Evolutionary conservation across 2,113 vertebrate genomes (phyloP).

Genomic region (Oncorhynchus kisutch): DNA sequence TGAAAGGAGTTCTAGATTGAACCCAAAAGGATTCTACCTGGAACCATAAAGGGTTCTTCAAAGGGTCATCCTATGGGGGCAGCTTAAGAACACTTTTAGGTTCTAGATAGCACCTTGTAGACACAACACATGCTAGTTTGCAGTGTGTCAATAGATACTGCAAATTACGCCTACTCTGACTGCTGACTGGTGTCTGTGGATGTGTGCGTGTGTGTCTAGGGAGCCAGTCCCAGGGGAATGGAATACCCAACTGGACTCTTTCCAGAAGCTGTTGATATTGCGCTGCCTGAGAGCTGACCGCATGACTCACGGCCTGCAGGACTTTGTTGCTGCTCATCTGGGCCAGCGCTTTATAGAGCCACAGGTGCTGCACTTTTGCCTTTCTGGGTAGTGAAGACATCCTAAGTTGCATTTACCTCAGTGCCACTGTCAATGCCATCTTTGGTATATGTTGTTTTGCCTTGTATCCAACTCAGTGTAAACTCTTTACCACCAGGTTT

Average conservation of each 20-base stretch:
- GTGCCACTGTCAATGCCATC: too few relatives aligned
- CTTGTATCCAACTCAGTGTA: not conserved
- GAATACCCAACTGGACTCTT: conserved; percentile 76
- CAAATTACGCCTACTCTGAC: not conserved
- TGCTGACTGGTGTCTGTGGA: conserved; percentile 9
- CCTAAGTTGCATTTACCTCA: too few relatives aligned
- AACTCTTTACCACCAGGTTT: not conserved
- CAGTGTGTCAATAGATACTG: not conserved
- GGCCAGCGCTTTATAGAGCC: conserved; percentile 86
- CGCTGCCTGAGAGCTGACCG: conserved; percentile 85
- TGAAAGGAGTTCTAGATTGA: too few relatives aligned
- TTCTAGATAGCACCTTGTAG: not conserved
- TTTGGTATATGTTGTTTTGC: too few relatives aligned
- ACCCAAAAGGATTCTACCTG: too few relatives aligned
- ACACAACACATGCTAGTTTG: not conserved
- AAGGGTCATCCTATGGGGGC: too few relatives aligned
- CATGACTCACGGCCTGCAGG: conserved; percentile 86
- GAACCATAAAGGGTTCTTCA: too few relatives aligned
- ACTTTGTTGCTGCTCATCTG: conserved; percentile 82
- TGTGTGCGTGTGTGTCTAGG: conserved; percentile 55
- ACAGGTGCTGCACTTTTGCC: conserved; percentile 67
- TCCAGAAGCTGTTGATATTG: conserved; percentile 87
- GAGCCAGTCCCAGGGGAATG: conserved; percentile 80
- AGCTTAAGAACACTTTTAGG: too few relatives aligned
- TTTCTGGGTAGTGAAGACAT: not conserved